These are phyloP conservation scores for Drosophila erecta DNA, from an alignment of 1,140 invertebrate species.

Conservation along the genomic window DNA sequence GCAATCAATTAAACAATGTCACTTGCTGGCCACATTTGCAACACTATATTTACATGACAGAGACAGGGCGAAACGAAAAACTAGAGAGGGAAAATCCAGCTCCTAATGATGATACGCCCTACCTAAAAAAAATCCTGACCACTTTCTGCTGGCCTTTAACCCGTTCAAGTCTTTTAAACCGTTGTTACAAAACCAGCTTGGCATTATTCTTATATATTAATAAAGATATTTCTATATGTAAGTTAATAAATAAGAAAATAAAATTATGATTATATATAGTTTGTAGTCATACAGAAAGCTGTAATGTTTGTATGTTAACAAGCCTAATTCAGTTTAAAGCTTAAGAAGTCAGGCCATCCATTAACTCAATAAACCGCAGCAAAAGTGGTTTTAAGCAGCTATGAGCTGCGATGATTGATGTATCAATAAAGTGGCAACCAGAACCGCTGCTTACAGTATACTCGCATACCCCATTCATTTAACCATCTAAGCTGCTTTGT, in stretches of 20 bases:
- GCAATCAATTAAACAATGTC: constrained; percentile 74
- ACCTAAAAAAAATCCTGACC: neutral
- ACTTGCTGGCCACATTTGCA: constrained; percentile 32
- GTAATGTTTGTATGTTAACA: no score
- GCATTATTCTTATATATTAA: no score
- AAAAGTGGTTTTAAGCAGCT: constrained; percentile 22
- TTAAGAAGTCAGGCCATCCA: neutral
- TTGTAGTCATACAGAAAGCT: no score
- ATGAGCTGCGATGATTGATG: constrained; percentile 39
- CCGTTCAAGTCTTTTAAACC: neutral
- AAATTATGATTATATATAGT: no score
- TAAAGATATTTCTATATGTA: no score
- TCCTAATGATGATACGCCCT: constrained; percentile 9
- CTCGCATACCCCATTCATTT: constrained; percentile 17
- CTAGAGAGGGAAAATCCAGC: neutral
- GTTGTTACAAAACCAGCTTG: neutral
- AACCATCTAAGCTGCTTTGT: constrained; percentile 41
- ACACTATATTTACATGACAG: constrained; percentile 12
- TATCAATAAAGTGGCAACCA: constrained; percentile 19
- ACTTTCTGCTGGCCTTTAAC: neutral
- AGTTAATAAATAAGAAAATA: no score
- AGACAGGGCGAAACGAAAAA: neutral
- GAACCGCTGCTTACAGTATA: constrained; percentile 1
- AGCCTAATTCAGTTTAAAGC: neutral
- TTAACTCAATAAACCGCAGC: constrained; percentile 36